phyloP scores from a whole-genome alignment of 2,888 invertebrate species.

The Lochmaea capreae region DNA sequence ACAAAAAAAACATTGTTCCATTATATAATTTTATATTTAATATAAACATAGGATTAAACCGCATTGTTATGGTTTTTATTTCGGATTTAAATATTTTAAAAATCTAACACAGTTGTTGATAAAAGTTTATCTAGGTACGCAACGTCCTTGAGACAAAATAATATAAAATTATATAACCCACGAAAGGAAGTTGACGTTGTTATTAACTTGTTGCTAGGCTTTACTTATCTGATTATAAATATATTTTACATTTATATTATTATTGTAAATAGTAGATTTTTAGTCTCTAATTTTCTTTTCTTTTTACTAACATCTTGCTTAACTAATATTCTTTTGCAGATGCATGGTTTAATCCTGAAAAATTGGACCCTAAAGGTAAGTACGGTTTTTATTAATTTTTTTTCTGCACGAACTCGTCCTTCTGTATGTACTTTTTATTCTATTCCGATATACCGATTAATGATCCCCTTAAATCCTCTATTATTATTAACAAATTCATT shows the following conservation, averaged over 20 bases:
- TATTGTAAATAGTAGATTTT: neutral
- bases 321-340: slow-evolving; percentile 74
- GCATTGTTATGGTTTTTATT: too few relatives aligned
- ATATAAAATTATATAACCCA: neutral
- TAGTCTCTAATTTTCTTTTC: neutral
- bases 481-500: too few relatives aligned
- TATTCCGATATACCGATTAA: too few relatives aligned
- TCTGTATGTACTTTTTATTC: too few relatives aligned
- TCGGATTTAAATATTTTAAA: too few relatives aligned
- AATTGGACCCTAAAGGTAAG: slow-evolving; percentile 93
- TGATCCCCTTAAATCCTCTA: too few relatives aligned
- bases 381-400: slow-evolving; percentile 47
- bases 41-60: too few relatives aligned
- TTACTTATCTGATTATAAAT: neutral
- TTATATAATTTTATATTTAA: too few relatives aligned
- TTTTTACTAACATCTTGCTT: slow-evolving; percentile 25
- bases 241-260: neutral
- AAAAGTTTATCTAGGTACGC: neutral
- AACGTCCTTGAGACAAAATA: neutral
- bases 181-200: neutral
- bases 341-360: slow-evolving; percentile 94
- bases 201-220: neutral
- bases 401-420: neutral
- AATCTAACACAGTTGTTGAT: neutral
- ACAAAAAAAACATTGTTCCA: too few relatives aligned